Evolutionary conservation across 1,140 invertebrate species (phyloP).

Genomic region (Euglossa dilemma): DNA sequence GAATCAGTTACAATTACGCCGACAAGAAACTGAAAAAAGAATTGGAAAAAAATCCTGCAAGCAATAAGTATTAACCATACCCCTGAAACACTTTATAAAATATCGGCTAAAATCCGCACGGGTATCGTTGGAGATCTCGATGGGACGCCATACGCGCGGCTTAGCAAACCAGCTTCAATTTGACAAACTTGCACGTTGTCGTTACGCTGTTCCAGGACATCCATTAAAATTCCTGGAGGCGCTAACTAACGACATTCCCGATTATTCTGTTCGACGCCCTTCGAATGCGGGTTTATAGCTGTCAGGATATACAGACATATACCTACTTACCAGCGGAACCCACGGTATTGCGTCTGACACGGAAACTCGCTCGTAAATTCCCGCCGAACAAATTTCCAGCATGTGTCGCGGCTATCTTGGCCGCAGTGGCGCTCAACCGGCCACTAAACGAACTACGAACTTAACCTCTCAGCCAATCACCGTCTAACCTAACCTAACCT

Average conservation of each 20-base stretch:
- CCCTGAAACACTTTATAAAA: too few relatives aligned
- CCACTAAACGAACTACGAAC: neutral
- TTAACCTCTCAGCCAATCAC: neutral
- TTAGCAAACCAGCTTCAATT: conserved; percentile 30
- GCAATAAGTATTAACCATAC: neutral
- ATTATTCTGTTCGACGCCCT: conserved; percentile 66
- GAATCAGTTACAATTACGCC: too few relatives aligned
- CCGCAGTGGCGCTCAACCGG: conserved; percentile 66
- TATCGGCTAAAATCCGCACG: neutral
- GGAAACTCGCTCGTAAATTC: conserved; percentile 78
- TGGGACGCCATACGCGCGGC: neutral
- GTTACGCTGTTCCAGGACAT: conserved; percentile 36
- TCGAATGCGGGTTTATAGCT: conserved; percentile 70
- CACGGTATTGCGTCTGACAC: conserved; percentile 73
- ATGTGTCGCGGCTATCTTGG: conserved; percentile 72
- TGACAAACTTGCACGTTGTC: conserved; percentile 33
- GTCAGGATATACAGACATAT: conserved; percentile 62
- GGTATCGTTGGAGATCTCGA: neutral
- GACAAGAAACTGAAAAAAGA: too few relatives aligned
- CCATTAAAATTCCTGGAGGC: conserved; percentile 71
- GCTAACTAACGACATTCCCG: conserved; percentile 70
- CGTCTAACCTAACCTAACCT: neutral
- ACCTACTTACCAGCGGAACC: conserved; percentile 64
- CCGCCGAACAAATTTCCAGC: conserved; percentile 75
- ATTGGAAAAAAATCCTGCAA: too few relatives aligned